Base-by-base conservation (phyloP, 2,888 invertebrate genomes). In the Noctua janthina region DNA sequence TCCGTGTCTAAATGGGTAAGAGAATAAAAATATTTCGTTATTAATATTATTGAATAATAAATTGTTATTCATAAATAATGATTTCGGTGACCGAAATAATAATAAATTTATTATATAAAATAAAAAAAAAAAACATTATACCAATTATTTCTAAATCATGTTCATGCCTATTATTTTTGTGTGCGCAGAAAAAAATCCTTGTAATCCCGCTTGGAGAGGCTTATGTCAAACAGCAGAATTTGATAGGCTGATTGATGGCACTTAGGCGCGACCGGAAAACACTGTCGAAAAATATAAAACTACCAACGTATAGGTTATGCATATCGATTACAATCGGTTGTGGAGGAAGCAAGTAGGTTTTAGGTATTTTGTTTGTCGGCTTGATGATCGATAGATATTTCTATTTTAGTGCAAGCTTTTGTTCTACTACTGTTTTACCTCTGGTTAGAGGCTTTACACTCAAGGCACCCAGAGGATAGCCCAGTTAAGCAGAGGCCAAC, bases 221-320 rank as follows among this genome's bases (percentile, higher is more conserved):
- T 69, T 74, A 69, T 23, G 70, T 56, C 54, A 5, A 71, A 66
- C 29, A 62, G 23, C n/a, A 68, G 39, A 62, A 81, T 68, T 76
- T 76, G 70, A 85, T 72, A 49, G 67, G 39, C 20, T 81, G 83
- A 81, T 83, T 76, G 81, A 85, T 83, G 85, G 75, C 75, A 81
- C 70, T 74, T 79, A 79, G 79, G 67, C 62, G 81, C 76, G 67
- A 71, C 81, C 66, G 85, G 71, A 81, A 83, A 81, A 76, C 81
- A 71, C 17, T 29, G 62, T 69, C n/a, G 43, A 51, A 62, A 70
- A 51, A 70, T 62, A 77, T 29, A 77, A 51, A 73, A 69, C 56
- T 59, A 67, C 20, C n/a, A 49, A 35, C 17, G 23, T 43, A 11
- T 35, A 59, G 68, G 68, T 46, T 43, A 29, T 46, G 5, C n/a